Conservation (phyloP, 2,113 vertebrate species). For the Nymphicus hollandicus region DNA sequence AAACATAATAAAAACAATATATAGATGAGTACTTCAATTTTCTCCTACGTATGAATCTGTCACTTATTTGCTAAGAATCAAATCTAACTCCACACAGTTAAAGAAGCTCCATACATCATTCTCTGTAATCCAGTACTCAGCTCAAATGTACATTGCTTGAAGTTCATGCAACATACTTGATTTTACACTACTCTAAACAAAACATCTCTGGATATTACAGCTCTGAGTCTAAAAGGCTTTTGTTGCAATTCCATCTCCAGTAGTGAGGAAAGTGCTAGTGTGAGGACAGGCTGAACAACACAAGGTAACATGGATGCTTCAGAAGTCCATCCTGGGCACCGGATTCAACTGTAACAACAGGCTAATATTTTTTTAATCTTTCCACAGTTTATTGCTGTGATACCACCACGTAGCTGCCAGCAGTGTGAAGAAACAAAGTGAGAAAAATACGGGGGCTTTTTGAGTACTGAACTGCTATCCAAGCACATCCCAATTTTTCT, state of each 20-base stretch:
- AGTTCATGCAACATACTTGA: conserved; percentile 27
- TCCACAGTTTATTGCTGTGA: neutral
- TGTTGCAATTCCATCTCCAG: neutral
- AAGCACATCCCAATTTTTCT: neutral
- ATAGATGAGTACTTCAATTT: conserved; percentile 71
- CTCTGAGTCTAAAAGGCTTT: neutral
- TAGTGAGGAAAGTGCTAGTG: neutral
- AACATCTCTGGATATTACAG: conserved; percentile 33
- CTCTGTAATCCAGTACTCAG: conserved; percentile 32
- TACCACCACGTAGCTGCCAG: neutral
- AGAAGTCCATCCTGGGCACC: neutral
- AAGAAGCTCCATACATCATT: conserved; percentile 63
- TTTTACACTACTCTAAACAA: conserved; percentile 51
- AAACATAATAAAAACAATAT: conserved; percentile 73
- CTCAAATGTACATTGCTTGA: conserved; percentile 28
- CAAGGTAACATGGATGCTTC: neutral
- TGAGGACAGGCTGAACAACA: neutral
- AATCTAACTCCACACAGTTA: conserved; percentile 66
- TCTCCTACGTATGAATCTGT: conserved; percentile 66
- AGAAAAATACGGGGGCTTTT: neutral
- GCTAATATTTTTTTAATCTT: neutral
- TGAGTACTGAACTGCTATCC: neutral
- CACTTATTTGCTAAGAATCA: conserved; percentile 69
- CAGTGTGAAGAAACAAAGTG: neutral
- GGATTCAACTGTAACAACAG: neutral